These are phyloP conservation scores for Xiphorhynchus elegans DNA, from an alignment of 2,113 vertebrate genomes.

Conservation along the genomic window DNA sequence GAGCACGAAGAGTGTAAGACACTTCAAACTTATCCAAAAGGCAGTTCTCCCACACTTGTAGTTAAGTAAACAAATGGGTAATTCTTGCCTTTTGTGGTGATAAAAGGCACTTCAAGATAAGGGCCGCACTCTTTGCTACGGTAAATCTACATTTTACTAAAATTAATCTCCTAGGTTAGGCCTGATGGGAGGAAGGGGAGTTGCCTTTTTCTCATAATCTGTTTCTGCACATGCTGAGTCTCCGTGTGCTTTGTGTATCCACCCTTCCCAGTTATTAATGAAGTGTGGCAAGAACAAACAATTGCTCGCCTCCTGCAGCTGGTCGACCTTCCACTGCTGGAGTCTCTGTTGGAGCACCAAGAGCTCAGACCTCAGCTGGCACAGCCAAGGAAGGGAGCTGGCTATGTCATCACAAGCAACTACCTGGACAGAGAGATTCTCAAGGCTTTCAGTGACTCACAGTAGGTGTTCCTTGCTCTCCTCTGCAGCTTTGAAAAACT, in stretches of 20 bases:
- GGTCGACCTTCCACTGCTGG: slow-evolving; percentile 92
- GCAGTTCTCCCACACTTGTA: not conserved
- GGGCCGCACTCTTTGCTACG: not conserved
- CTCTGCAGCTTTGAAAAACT: not conserved
- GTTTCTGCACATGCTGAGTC: not conserved
- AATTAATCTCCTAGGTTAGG: not conserved
- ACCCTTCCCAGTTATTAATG: slow-evolving; percentile 82
- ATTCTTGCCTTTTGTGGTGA: slow-evolving; percentile 35
- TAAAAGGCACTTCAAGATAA: slow-evolving; percentile 10
- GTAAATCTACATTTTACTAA: not conserved
- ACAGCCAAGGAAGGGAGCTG: slow-evolving; percentile 75
- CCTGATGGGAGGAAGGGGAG: not conserved
- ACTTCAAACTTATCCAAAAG: slow-evolving; percentile 42
- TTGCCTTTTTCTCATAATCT: not conserved
- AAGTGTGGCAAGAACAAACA: slow-evolving; percentile 95
- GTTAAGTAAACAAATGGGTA: slow-evolving; percentile 54
- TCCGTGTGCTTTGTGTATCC: not conserved
- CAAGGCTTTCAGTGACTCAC: slow-evolving; percentile 94
- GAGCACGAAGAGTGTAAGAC: slow-evolving; percentile 52
- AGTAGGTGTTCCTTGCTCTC: slow-evolving; percentile 76
- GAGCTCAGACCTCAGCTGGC: slow-evolving; percentile 67
- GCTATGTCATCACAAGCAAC: slow-evolving; percentile 82
- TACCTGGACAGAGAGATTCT: slow-evolving; percentile 94
- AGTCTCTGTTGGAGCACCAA: slow-evolving; percentile 83
- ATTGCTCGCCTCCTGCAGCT: slow-evolving; percentile 90